phyloP scores from a whole-genome alignment of 1,140 invertebrate genomes.

The Arion vulgaris region DNA sequence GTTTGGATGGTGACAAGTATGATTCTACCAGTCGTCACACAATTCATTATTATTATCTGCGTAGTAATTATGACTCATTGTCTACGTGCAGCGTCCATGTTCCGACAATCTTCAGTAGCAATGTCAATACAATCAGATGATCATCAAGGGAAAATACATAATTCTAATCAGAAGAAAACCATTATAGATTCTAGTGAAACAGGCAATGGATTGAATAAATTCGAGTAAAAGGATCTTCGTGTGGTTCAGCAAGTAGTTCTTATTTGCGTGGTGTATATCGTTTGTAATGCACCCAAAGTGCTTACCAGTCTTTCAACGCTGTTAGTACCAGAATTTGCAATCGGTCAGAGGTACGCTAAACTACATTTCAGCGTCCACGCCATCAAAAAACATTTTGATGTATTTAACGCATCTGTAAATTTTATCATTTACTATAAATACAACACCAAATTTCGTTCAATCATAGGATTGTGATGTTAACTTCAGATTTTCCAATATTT shows the following conservation, averaged over 20 bases:
- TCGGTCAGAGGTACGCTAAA: background rate
- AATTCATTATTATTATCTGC: constrained; percentile 24
- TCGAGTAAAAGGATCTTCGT: background rate
- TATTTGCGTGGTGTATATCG: background rate
- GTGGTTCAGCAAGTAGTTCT: background rate
- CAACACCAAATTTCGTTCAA: constrained; percentile 13
- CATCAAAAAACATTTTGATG: background rate
- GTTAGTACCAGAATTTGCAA: background rate
- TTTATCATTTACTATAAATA: constrained; percentile 12
- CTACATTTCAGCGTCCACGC: background rate
- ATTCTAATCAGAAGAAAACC: background rate
- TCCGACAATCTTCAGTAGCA: background rate
- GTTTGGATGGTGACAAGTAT: background rate
- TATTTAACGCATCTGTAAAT: background rate
- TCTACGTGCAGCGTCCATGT: background rate
- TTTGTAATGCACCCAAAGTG: constrained; percentile 10
- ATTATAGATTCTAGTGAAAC: background rate
- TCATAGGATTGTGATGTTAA: no score
- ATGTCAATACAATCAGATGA: background rate
- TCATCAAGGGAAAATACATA: background rate
- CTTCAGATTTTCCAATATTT: no score
- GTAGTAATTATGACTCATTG: background rate
- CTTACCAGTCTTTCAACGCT: background rate
- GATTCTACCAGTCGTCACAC: background rate
- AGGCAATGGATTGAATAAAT: no score